Evolutionary conservation across 2,113 vertebrate genomes (phyloP), one percentile per base, ranked within the genome.

Genomic region (Amblyornis subalaris): DNA sequence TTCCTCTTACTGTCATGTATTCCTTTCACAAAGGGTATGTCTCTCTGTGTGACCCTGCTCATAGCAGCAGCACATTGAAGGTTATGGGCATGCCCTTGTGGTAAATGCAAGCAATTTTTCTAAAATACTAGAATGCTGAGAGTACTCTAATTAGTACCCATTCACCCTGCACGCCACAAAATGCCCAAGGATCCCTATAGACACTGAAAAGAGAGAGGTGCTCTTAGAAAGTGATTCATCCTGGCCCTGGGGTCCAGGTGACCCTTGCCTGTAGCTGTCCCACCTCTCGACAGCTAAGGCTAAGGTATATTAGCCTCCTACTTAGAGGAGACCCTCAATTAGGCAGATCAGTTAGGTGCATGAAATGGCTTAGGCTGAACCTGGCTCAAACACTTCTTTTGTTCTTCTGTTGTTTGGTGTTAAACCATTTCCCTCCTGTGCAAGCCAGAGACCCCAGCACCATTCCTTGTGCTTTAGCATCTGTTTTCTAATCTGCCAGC

Each of bases 231-330:
- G 47, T 4, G 36, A 19, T 58, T 83, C 23, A 20, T 58, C 15
- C 35, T 0, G 11, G 0, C 20, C 5, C 19, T 0, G 1, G 57
- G 25, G 36, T 72, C 66, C 70, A 22, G 28, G 8, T 64, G 65
- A 79, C 21, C n/a, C 42, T 79, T 60, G 40, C 17, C 76, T 84
- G 69, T 71, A 71, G 61, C 69, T 44, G 18, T 50, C 72, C 71
- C 47, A 19, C 33, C 50, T 89, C 24, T 61, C 55, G 77, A 60
- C 45, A 78, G 45, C 51, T 57, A 10, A 75, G 33, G n/a, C 2
- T 40, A 23, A 53, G 8, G 5, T 24, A 1, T 45, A 13, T 65
- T 75, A 67, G 40, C 67, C 28, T 90, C 35, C 64, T 60, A 3
- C 42, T 64, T 65, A 40, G 72, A 53, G 14, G 29, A 65, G 42